A percentile compares a stretch with the other conserved stretches of the same genome.
phyloP scores from a whole-genome alignment of 1,140 invertebrate species.

The Sweltsa coloradensis region DNA sequence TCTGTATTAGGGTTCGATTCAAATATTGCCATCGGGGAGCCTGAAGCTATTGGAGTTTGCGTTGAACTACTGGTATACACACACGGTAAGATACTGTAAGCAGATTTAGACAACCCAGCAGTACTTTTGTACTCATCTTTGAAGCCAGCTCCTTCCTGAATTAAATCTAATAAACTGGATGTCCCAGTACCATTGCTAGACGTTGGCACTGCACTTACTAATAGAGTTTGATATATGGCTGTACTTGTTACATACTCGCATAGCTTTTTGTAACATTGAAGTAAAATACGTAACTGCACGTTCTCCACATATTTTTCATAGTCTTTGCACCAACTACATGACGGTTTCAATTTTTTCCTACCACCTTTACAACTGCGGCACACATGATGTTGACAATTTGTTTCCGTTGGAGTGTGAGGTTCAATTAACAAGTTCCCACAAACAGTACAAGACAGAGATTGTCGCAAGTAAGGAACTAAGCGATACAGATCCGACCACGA shows the following conservation, averaged over 20 bases:
- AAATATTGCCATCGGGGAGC: conserved; percentile 9
- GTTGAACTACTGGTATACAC: conserved; percentile 57
- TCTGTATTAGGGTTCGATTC: neutral
- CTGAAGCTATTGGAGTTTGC: conserved; percentile 26
- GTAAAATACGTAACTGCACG: conserved; percentile 59
- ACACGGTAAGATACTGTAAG: conserved; percentile 57
- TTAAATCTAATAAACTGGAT: conserved; percentile 53
- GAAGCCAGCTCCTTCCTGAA: conserved; percentile 67
- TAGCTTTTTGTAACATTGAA: conserved; percentile 80
- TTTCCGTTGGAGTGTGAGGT: conserved; percentile 65
- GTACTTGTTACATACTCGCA: conserved; percentile 69
- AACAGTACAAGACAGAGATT: conserved; percentile 78
- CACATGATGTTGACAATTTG: conserved; percentile 79
- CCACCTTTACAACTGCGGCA: conserved; percentile 71
- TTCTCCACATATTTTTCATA: conserved; percentile 74
- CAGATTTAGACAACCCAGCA: conserved; percentile 51
- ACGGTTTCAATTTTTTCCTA: conserved; percentile 69
- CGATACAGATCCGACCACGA: conserved; percentile 71
- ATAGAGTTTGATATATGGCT: conserved; percentile 47
- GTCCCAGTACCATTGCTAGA: conserved; percentile 35
- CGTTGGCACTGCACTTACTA: conserved; percentile 26
- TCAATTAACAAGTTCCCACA: conserved; percentile 71
- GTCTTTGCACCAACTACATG: conserved; percentile 74
- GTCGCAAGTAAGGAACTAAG: conserved; percentile 68
- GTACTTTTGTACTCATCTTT: conserved; percentile 61